These are phyloP conservation scores for Apeira syringaria DNA, from an alignment of 2,888 invertebrate genomes.

Conservation along the genomic window DNA sequence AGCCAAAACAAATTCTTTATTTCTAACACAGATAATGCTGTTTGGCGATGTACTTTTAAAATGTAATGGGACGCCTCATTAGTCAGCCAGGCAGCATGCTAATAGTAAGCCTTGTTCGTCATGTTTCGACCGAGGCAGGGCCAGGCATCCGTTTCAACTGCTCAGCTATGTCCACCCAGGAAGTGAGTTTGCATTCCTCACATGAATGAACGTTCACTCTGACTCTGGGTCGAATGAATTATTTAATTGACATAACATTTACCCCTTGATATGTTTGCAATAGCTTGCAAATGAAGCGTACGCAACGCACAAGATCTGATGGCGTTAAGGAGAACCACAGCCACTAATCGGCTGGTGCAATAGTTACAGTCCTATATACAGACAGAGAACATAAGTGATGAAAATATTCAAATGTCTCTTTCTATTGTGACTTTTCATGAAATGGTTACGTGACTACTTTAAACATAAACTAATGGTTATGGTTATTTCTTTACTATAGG, in stretches of 20 bases:
- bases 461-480: too few species aligned
- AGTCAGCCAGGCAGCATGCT: conserved; percentile 38
- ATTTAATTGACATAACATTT: conserved; percentile 57
- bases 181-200: conserved; percentile 71
- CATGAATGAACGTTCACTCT: conserved; percentile 57
- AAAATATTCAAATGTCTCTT: too few species aligned
- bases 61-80: conserved; percentile 30
- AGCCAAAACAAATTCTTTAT: conserved; percentile 8
- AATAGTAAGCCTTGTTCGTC: conserved; percentile 42
- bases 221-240: conserved; percentile 54
- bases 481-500: too few species aligned
- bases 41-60: background rate
- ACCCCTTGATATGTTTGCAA: too few species aligned
- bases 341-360: too few species aligned
- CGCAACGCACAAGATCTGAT: background rate
- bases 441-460: too few species aligned
- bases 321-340: too few species aligned
- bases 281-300: conserved; percentile 10
- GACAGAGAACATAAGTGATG: too few species aligned
- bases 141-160: conserved; percentile 66
- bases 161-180: conserved; percentile 53
- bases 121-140: conserved; percentile 41
- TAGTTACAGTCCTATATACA: too few species aligned
- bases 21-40: conserved; percentile 4
- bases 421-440: too few species aligned